phyloP scores from a whole-genome alignment of 1,140 invertebrate species.

The Ruditapes philippinarum region DNA sequence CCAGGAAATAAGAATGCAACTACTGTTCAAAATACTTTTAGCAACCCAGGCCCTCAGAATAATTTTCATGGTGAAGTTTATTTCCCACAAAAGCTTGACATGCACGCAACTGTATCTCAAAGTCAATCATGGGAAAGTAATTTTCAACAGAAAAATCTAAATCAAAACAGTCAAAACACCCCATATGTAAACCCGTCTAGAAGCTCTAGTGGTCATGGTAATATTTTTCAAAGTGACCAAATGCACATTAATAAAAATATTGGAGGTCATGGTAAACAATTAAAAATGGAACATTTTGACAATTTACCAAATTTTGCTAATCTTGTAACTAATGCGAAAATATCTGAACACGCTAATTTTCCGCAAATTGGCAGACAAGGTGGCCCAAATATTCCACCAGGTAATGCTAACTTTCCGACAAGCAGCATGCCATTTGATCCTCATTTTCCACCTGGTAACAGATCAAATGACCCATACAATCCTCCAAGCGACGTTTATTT shows the following conservation, averaged over 20 bases:
- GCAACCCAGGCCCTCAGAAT: neutral
- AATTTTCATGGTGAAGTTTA: neutral
- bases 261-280: neutral
- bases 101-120: neutral
- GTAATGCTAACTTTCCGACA: neutral
- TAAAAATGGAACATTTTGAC: neutral
- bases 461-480: neutral
- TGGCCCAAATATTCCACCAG: neutral
- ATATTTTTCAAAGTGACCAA: neutral
- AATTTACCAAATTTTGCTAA: neutral
- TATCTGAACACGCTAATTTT: neutral
- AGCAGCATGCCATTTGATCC: neutral
- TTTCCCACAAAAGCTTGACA: neutral
- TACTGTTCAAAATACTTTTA: neutral
- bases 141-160: neutral
- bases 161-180: neutral
- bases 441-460: neutral
- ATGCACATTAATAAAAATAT: neutral
- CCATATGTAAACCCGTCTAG: neutral
- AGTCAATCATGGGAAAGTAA: neutral
- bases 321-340: no score
- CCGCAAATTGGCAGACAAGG: neutral
- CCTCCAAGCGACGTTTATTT: neutral
- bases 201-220: neutral
- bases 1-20: neutral